Evolutionary conservation across 1,140 invertebrate species (phyloP), one percentile per base, ranked within the genome.

Genomic region (Lordiphosa stackelbergi): DNA sequence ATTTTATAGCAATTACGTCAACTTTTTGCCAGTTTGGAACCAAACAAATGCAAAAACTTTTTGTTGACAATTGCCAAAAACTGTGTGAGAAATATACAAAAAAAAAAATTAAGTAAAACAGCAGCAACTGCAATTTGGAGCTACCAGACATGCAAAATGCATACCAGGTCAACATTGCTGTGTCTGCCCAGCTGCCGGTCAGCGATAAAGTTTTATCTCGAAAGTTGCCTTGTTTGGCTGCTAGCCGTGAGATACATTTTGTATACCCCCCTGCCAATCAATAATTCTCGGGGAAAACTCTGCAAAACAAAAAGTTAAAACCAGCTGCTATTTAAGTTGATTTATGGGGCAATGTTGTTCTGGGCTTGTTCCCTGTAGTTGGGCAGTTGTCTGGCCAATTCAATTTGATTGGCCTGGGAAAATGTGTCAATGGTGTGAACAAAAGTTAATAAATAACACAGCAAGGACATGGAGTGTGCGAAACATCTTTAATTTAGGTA

Each of bases 391-490:
- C 28, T 31, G 28, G 28, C 28, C 28, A 31, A 31, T 31, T 31
- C 28, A 81, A 81, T 85, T 85, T 81, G 75, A 85, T 85, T 85
- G 73, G 75, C 81, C 66, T 85, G 74, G 69, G 83, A 85, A 85
- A 85, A 85, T 55, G 55, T 85, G 78, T 79, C 79, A 71, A 63
- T 47, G 9, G 55, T 85, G 78, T 79, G 73, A 68, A 61, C 47
- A 11, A 35, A 48, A 12, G 10, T 8, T 36, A 28, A 31, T 43
- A 36, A 49, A 57, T 38, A 40, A 52, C 47, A 3, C 11, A 19
- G 22, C 13, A 9, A 47, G 35, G 42, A 11, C 8, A 12, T 2
- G 88, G 97, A 98, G 89, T 94, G 87, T 13, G 13, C 52, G 22
- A 22, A n/a, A n/a, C n/a, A n/a, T n/a, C n/a, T n/a, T n/a, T n/a